Evolutionary conservation across 2,888 invertebrate genomes (phyloP), one percentile per base, ranked within the genome.

Genomic region (Timandra comae): DNA sequence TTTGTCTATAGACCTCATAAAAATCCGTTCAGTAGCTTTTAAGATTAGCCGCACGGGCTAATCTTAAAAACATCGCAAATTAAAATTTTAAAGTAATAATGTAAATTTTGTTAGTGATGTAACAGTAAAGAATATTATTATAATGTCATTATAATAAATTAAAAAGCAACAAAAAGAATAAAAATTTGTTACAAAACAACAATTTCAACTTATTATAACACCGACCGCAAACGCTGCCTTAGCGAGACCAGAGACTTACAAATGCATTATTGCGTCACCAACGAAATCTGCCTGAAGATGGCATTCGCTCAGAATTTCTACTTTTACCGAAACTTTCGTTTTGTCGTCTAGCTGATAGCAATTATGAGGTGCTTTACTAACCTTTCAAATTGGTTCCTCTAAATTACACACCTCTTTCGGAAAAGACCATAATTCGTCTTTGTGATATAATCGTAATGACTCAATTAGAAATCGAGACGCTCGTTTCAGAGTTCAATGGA

Each of bases 281-380:
- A 61, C 56, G 56, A 66, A 65, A 62, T 64, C 49, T 38, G 39
- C 51, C 49, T 55, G 51, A 52, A 51, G 55, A 60, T 61, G 57
- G 57, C 46, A 38, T 41, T 49, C 62, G n/a, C n/a, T 16, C 16
- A 16, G 6, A 3, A 68, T 77, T 71, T 68, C 55, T 59, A 69
- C 73, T 77, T 78, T 77, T 75, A 76, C 73, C 67, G 59, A 56
- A 69, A 72, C 73, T 77, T 74, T 75, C 71, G 52, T 59, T 64
- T 60, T 41, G 46, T 49, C 38, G 30, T 40, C 50, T 43, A 37
- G 29, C 41, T 41, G 43, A 45, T 41, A 43, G 50, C 55, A 56
- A 56, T 59, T 57, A 46, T 48, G 50, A 52, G 43, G 46, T 53
- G 46, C 43, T 53, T 52, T 48, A 55, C 41, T 42, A 34, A 41